A percentile compares a stretch with the other conserved stretches of the same genome.
These are phyloP conservation scores for Hydropotes inermis DNA, from an alignment of 2,113 vertebrate genomes.

Conservation along the genomic window DNA sequence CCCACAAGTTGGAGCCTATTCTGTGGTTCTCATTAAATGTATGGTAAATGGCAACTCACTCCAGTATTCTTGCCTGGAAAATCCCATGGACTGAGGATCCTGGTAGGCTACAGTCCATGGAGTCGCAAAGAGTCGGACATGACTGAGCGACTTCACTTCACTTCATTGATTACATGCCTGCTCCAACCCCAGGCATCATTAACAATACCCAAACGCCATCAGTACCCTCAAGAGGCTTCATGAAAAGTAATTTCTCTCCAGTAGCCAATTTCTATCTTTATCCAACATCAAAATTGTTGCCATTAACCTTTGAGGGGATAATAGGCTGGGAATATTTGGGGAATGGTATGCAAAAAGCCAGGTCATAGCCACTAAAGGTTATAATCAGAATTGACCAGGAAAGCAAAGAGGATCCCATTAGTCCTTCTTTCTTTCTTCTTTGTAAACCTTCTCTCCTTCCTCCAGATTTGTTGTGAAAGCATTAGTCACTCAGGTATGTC, in stretches of 20 bases:
- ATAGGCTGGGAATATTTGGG: neutral
- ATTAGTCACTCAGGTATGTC: neutral
- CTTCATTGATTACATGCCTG: accelerated
- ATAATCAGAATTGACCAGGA: neutral
- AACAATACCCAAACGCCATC: neutral
- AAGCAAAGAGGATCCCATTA: neutral
- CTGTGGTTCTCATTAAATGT: neutral
- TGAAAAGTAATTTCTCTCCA: neutral
- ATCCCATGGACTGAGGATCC: too few species aligned
- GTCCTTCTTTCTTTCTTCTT: neutral
- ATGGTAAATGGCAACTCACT: too few species aligned
- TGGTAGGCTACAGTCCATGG: too few species aligned
- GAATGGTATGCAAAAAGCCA: neutral
- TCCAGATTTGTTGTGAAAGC: neutral
- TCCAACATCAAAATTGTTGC: neutral
- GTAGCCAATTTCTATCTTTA: neutral
- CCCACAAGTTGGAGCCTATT: neutral
- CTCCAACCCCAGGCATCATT: neutral
- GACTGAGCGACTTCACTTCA: too few species aligned
- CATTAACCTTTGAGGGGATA: neutral
- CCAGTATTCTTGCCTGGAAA: too few species aligned
- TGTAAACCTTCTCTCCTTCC: neutral
- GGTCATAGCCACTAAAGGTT: neutral
- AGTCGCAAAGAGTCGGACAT: too few species aligned
- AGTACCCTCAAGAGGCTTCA: neutral